Percentiles rank a stretch among this genome's conserved stretches.
phyloP scores from a whole-genome alignment of 2,797 vertebrate genomes.

The Dryobates pubescens region DNA sequence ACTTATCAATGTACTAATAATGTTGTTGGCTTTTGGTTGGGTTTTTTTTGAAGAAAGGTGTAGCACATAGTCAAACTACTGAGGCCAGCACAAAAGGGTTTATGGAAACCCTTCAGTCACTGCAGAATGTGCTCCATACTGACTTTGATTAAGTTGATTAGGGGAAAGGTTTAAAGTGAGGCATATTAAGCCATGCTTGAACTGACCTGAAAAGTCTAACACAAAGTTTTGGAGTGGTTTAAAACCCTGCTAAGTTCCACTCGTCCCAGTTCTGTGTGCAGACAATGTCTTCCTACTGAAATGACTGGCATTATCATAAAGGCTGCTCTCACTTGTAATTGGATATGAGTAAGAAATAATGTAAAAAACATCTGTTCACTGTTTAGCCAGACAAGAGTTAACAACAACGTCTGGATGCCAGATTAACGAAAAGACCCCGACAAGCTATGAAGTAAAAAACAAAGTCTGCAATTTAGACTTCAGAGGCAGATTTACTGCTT shows the following conservation, averaged over 20 bases:
- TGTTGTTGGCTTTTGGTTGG: neutral
- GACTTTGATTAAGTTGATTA: slow-evolving; percentile 21
- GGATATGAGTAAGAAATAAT: slow-evolving; percentile 45
- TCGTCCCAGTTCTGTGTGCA: neutral
- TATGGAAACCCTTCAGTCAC: slow-evolving; percentile 28
- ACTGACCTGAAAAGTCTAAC: slow-evolving; percentile 3
- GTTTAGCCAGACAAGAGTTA: slow-evolving; percentile 54
- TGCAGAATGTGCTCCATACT: slow-evolving; percentile 7
- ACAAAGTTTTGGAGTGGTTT: neutral
- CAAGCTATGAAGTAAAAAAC: neutral
- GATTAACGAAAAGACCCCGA: slow-evolving; percentile 24
- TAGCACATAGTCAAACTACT: neutral
- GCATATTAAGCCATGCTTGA: neutral
- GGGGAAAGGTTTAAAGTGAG: slow-evolving; percentile 11
- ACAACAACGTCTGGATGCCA: slow-evolving; percentile 37
- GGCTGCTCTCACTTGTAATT: slow-evolving; percentile 1
- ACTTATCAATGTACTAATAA: neutral
- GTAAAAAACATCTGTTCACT: slow-evolving; percentile 30
- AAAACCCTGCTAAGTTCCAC: neutral
- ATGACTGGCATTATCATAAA: neutral
- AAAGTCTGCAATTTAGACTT: neutral
- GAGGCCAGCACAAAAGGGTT: neutral
- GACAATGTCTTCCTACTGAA: neutral
- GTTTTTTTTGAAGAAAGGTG: neutral
- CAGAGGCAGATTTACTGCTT: slow-evolving; percentile 17